Conservation (phyloP, 2,113 vertebrate species). For the Synchiropus splendidus region DNA sequence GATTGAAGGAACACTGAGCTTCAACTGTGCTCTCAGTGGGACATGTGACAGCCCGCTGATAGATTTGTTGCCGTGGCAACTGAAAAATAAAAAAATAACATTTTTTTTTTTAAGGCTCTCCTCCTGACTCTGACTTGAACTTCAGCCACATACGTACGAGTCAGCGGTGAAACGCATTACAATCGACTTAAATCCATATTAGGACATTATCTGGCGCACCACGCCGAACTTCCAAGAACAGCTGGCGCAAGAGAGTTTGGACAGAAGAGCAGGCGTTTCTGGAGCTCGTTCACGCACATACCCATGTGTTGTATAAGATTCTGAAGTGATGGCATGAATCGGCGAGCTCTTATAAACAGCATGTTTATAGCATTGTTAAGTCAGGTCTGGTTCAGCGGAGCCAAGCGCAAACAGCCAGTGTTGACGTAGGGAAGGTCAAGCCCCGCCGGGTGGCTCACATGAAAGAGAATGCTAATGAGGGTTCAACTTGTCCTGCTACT, state of each 20-base stretch:
- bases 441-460: slow-evolving; percentile 7
- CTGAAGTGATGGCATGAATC: not conserved
- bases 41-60: slow-evolving; percentile 23
- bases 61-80: slow-evolving; percentile 33
- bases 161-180: too few relatives aligned
- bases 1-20: slow-evolving; percentile 2
- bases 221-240: slow-evolving; percentile 34
- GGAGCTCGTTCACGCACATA: slow-evolving; percentile 31
- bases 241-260: slow-evolving; percentile 23
- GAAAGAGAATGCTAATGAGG: slow-evolving; percentile 19
- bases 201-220: slow-evolving; percentile 29
- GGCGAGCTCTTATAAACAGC: too few relatives aligned
- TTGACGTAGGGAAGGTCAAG: slow-evolving; percentile 9
- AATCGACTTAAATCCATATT: slow-evolving; percentile 24
- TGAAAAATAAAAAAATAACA: slow-evolving; percentile 27
- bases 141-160: slow-evolving; percentile 4
- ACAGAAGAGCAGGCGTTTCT: slow-evolving; percentile 12
- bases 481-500: slow-evolving; percentile 8
- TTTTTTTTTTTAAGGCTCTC: slow-evolving; percentile 4
- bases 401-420: slow-evolving; percentile 10
- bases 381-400: not conserved
- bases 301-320: slow-evolving; percentile 29
- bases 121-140: too few relatives aligned
- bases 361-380: not conserved
- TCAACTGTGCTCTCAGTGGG: slow-evolving; percentile 11